Conservation (phyloP, 2,888 invertebrate genomes). For the Clivina fossor region DNA sequence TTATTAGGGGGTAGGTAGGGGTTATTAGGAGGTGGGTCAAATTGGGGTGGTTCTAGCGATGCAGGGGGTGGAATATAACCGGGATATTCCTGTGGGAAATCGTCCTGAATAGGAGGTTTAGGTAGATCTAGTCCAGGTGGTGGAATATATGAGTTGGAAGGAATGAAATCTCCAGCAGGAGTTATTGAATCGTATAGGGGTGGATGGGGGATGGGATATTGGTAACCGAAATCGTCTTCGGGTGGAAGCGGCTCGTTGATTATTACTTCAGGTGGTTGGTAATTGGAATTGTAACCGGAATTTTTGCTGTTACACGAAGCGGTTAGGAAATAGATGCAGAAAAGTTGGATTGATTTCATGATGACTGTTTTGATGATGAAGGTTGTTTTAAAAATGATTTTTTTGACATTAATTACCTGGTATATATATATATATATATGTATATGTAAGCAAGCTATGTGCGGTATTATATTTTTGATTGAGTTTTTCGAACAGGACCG, state of each 20-base stretch:
- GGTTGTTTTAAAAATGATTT: conserved; percentile 13
- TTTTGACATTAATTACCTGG: conserved; percentile 5
- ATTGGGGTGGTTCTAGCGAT: conserved; percentile 38
- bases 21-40: conserved; percentile 32
- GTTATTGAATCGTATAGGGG: conserved; percentile 44
- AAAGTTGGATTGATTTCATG: no score
- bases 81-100: conserved; percentile 34
- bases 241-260: conserved; percentile 9
- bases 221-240: conserved; percentile 38
- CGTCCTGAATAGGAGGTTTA: conserved; percentile 42
- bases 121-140: no score
- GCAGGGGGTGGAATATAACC: conserved; percentile 17
- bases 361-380: no score
- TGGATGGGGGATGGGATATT: conserved; percentile 45
- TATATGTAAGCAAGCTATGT: no score
- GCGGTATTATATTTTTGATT: no score
- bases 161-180: no score
- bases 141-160: conserved; percentile 14
- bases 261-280: conserved; percentile 15
- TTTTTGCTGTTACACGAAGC: conserved; percentile 14
- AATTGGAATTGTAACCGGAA: conserved; percentile 13
- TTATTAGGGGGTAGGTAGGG: conserved; percentile 38
- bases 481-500: no score
- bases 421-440: no score
- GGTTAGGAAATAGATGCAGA: no score